These are phyloP conservation scores for Papilio polytes DNA, from an alignment of 1,140 invertebrate species.

Conservation along the genomic window DNA sequence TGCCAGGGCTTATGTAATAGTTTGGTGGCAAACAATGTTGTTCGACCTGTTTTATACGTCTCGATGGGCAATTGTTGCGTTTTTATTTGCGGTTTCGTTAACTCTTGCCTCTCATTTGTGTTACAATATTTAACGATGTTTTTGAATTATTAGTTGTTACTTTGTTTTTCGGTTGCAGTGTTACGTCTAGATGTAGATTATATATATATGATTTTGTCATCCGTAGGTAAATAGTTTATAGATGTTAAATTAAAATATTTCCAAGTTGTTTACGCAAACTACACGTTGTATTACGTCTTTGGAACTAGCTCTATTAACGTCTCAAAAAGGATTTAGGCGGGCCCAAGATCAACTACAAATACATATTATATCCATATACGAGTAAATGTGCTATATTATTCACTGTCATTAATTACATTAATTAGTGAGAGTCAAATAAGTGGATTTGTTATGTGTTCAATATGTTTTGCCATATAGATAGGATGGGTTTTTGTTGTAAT, in stretches of 20 bases:
- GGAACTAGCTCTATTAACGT: not conserved
- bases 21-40: not conserved
- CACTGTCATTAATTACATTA: not conserved
- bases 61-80: constrained; percentile 16
- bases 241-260: not conserved
- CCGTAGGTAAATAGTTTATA: not conserved
- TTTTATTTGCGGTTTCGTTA: constrained; percentile 24
- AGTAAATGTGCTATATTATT: constrained; percentile 19
- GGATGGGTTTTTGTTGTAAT: too few species aligned
- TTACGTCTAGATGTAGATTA: not conserved
- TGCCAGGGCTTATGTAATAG: not conserved
- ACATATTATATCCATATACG: not conserved
- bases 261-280: not conserved
- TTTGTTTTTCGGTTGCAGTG: not conserved
- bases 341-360: not conserved
- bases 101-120: not conserved
- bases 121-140: not conserved
- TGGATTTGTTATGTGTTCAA: not conserved
- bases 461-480: not conserved
- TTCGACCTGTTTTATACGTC: constrained; percentile 13
- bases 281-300: not conserved
- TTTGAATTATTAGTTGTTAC: not conserved
- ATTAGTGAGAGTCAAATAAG: not conserved
- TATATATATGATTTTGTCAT: not conserved
- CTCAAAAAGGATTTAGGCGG: constrained; percentile 5